Conservation (phyloP, 2,113 vertebrate genomes). For the Guaruba guarouba region DNA sequence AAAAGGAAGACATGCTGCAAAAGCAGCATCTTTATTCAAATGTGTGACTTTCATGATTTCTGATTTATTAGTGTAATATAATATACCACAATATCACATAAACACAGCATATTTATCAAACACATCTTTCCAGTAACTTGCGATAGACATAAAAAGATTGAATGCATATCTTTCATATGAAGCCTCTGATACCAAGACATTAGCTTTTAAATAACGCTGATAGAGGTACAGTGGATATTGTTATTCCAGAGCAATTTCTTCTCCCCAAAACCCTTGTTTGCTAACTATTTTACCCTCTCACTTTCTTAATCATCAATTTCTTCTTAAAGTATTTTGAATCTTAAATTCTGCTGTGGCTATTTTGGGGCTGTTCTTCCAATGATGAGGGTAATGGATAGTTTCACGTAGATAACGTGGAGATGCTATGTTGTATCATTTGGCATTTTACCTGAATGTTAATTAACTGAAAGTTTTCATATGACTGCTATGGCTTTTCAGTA, state of each 20-base stretch:
- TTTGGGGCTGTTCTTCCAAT: background rate
- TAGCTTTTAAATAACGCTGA: background rate
- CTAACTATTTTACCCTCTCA: background rate
- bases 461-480: background rate
- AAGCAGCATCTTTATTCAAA: background rate
- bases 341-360: background rate
- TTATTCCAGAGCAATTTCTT: background rate
- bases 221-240: background rate
- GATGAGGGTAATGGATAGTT: background rate
- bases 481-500: background rate
- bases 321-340: background rate
- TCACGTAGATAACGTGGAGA: background rate
- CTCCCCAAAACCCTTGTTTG: background rate
- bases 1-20: background rate
- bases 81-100: background rate
- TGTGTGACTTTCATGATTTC: conserved; percentile 10
- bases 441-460: background rate
- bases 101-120: conserved; percentile 20
- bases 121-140: background rate
- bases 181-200: background rate
- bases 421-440: fast-evolving
- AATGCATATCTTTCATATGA: background rate
- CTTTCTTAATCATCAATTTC: background rate
- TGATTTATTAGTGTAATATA: conserved; percentile 49
- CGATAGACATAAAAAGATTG: background rate